These are phyloP conservation scores for Cricetomys ansorgei DNA, from an alignment of 2,113 vertebrate genomes.

Conservation along the genomic window DNA sequence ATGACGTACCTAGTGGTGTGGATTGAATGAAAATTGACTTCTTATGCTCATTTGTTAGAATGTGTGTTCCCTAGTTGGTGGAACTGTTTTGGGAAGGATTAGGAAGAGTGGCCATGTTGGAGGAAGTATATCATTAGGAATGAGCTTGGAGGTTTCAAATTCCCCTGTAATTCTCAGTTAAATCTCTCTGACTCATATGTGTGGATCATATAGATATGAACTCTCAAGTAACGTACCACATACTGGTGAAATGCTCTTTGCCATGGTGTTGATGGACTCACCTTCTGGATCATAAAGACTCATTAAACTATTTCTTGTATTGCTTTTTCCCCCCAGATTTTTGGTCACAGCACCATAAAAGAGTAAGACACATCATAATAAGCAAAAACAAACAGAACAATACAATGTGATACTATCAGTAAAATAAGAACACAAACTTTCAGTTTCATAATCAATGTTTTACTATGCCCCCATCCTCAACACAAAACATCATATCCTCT, in stretches of 20 bases:
- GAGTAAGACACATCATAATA: not conserved
- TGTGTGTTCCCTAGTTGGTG: not conserved
- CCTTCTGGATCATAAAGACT: not conserved
- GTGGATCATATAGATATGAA: not conserved
- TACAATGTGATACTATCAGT: not conserved
- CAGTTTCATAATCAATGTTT: not conserved
- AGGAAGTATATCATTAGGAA: not conserved
- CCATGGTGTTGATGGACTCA: not conserved
- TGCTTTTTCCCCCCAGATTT: not conserved
- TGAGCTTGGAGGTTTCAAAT: not conserved
- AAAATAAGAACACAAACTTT: not conserved
- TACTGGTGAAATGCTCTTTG: not conserved
- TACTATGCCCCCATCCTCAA: accelerated
- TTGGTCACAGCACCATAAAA: not conserved
- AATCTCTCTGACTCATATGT: not conserved
- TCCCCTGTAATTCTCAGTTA: not conserved
- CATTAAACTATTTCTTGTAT: not conserved
- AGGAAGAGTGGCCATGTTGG: not conserved
- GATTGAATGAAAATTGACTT: not conserved
- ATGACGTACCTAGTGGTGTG: not conserved
- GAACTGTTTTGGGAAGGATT: not conserved
- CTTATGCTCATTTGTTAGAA: not conserved
- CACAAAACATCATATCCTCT: not conserved
- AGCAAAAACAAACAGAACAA: not conserved
- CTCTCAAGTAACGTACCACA: not conserved